These are phyloP conservation scores for Arion vulgaris DNA, from an alignment of 1,140 invertebrate genomes.

Conservation along the genomic window DNA sequence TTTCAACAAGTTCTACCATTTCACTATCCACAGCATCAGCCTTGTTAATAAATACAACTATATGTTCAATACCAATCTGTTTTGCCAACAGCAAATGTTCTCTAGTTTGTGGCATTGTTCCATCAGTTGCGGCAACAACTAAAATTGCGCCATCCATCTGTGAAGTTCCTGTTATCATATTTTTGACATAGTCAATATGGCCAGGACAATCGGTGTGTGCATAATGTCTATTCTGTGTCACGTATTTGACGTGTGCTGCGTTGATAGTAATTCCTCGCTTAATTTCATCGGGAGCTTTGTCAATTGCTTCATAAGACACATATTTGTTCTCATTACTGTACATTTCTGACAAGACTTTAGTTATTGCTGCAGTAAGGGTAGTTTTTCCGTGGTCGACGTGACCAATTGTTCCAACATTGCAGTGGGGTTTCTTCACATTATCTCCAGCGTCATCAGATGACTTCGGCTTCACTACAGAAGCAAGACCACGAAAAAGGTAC, in stretches of 20 bases:
- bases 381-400: slow-evolving; percentile 99
- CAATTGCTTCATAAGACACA: slow-evolving; percentile 92
- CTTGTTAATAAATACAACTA: slow-evolving; percentile 97
- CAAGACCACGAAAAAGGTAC: background rate
- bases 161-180: slow-evolving; percentile 98
- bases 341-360: slow-evolving; percentile 67
- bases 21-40: slow-evolving; percentile 92
- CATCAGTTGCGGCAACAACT: slow-evolving; percentile 98
- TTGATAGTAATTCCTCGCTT: slow-evolving; percentile 97
- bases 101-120: slow-evolving; percentile 98
- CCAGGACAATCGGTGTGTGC: slow-evolving; percentile 97
- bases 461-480: background rate
- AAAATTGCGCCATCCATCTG: slow-evolving; percentile 99
- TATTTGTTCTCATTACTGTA: slow-evolving; percentile 77
- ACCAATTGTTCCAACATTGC: slow-evolving; percentile 97
- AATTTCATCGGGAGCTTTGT: slow-evolving; percentile 94
- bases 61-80: slow-evolving; percentile 93
- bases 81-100: slow-evolving; percentile 97
- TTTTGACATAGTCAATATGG: slow-evolving; percentile 98
- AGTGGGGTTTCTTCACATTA: slow-evolving; percentile 84
- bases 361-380: slow-evolving; percentile 96
- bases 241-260: slow-evolving; percentile 92
- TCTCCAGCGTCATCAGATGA: background rate
- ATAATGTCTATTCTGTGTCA: slow-evolving; percentile 89
- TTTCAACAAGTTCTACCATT: slow-evolving; percentile 96